Evolutionary conservation across 2,888 invertebrate genomes (phyloP).

Genomic region (Drosophila borborema): DNA sequence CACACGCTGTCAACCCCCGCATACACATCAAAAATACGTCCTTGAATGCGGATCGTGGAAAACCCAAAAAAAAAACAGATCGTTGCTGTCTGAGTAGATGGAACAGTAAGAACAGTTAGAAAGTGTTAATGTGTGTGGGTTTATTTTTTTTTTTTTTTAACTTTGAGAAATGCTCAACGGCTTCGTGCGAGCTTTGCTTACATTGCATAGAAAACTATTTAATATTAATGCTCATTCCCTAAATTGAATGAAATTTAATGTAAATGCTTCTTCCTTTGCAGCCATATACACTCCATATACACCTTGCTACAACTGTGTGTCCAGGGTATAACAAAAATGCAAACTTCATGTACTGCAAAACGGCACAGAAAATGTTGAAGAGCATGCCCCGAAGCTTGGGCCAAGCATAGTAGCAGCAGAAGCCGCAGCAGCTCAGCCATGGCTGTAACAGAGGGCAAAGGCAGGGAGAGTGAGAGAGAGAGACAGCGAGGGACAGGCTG

Average conservation of each 20-base stretch:
- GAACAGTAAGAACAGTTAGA: too few species aligned
- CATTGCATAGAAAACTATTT: too few species aligned
- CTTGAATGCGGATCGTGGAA: too few species aligned
- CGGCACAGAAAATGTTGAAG: constrained; percentile 71
- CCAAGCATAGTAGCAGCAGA: constrained; percentile 22
- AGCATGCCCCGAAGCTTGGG: constrained; percentile 50
- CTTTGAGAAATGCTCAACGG: too few species aligned
- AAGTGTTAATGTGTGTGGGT: too few species aligned
- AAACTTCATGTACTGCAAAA: constrained; percentile 69
- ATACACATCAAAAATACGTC: too few species aligned
- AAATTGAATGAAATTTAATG: background rate
- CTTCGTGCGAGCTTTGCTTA: too few species aligned
- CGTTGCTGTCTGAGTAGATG: too few species aligned
- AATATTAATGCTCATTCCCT: too few species aligned
- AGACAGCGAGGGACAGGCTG: constrained; percentile 3
- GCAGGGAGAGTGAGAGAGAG: background rate
- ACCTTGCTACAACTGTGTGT: background rate
- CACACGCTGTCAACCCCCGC: too few species aligned
- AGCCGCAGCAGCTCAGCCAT: constrained; percentile 24
- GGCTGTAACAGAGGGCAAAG: constrained; percentile 25
- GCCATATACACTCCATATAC: background rate
- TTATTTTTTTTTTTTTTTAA: too few species aligned
- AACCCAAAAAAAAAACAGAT: too few species aligned
- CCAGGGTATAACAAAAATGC: constrained; percentile 58
- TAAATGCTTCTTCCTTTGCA: background rate